Conservation (phyloP, 1,140 invertebrate genomes). For the Diuraphis noxia region DNA sequence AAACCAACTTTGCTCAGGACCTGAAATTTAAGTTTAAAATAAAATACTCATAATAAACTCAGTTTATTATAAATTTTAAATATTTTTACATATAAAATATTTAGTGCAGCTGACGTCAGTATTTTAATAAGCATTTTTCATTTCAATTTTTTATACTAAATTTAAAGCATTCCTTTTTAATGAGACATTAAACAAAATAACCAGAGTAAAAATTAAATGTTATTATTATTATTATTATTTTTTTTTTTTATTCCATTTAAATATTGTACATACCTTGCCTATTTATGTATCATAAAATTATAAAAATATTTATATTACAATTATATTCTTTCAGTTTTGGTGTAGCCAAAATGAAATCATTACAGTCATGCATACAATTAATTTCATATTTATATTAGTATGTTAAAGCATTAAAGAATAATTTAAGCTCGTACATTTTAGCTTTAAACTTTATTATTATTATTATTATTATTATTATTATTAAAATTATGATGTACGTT, state of each 20-base stretch:
- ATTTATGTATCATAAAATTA: too few relatives aligned
- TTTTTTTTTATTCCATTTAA: too few relatives aligned
- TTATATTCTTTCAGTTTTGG: background rate
- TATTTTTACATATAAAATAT: background rate
- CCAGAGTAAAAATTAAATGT: too few relatives aligned
- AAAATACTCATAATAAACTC: background rate
- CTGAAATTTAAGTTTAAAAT: background rate
- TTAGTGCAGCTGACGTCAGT: background rate
- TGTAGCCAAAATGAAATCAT: background rate
- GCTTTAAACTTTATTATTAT: background rate
- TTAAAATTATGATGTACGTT: background rate
- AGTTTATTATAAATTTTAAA: background rate
- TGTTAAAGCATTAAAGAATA: background rate
- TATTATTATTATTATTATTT: too few relatives aligned
- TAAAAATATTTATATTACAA: background rate
- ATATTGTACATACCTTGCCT: too few relatives aligned
- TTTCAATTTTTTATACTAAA: background rate
- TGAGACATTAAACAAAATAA: too few relatives aligned
- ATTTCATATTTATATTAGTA: too few relatives aligned
- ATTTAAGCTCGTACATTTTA: background rate
- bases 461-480: slow-evolving; percentile 2
- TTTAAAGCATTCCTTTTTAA: too few relatives aligned
- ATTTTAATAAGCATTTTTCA: background rate
- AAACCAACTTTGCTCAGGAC: background rate
- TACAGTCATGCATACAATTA: background rate